Conservation (phyloP, 2,888 invertebrate species). For the Rhimphoctona megacephalus region DNA sequence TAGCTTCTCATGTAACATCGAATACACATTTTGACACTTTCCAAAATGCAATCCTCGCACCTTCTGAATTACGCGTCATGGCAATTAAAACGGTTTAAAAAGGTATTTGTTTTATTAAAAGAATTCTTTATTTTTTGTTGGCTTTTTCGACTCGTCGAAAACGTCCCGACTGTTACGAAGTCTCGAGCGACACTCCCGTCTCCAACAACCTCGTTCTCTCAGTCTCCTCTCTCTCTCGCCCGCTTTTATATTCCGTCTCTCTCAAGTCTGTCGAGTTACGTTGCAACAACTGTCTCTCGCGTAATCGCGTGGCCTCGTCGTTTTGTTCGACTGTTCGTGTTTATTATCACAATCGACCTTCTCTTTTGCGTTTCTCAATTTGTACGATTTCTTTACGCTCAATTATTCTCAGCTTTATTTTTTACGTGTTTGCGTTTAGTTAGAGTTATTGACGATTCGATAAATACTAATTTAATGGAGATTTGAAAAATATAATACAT, state of each 20-base stretch:
- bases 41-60: not conserved
- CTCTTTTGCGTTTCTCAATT: constrained; percentile 35
- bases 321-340: constrained; percentile 50
- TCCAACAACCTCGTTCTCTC: constrained; percentile 58
- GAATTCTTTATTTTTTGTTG: not conserved
- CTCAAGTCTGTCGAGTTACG: constrained; percentile 40
- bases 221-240: constrained; percentile 35
- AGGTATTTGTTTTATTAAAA: not conserved
- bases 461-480: not conserved
- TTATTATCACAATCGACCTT: constrained; percentile 45
- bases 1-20: not conserved
- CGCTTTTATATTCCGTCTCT: not conserved
- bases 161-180: constrained; percentile 43
- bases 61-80: not conserved
- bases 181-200: constrained; percentile 65
- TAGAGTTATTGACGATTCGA: not conserved
- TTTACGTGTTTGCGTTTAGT: not conserved
- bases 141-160: not conserved
- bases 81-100: not conserved
- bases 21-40: constrained; percentile 2
- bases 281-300: constrained; percentile 65
- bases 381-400: constrained; percentile 25
- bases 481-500: not conserved
- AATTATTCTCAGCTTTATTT: not conserved
- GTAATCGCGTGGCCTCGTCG: constrained; percentile 66